These are phyloP conservation scores for Eledone cirrhosa DNA, from an alignment of 2,888 invertebrate species.

Conservation along the genomic window DNA sequence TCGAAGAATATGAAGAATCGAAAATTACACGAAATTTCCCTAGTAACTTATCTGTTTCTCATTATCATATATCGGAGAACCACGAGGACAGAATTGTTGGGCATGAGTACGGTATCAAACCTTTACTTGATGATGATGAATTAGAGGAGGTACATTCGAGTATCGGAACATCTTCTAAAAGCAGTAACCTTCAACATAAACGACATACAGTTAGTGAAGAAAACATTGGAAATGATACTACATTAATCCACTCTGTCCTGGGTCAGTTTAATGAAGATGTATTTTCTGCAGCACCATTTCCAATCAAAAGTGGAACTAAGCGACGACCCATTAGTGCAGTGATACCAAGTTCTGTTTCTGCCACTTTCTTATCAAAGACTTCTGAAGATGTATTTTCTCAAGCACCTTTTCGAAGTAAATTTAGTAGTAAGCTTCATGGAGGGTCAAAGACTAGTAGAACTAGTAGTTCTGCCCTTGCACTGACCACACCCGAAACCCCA, in stretches of 20 bases:
- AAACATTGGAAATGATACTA: conserved; percentile 32
- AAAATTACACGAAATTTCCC: neutral
- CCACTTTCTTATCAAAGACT: conserved; percentile 35
- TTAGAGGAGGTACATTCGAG: conserved; percentile 66
- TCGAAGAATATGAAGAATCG: conserved; percentile 17
- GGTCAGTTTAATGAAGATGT: conserved; percentile 47
- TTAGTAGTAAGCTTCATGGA: conserved; percentile 31
- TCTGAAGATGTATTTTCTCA: conserved; percentile 37
- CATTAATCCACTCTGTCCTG: conserved; percentile 35
- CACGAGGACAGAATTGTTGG: conserved; percentile 72
- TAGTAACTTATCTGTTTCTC: conserved; percentile 3
- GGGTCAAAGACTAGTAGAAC: conserved; percentile 25
- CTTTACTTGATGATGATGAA: conserved; percentile 80
- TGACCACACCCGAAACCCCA: conserved; percentile 33
- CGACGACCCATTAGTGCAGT: conserved; percentile 41
- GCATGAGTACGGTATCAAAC: conserved; percentile 80
- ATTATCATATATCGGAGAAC: conserved; percentile 28
- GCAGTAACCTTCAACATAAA: neutral
- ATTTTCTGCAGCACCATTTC: conserved; percentile 64
- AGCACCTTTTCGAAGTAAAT: conserved; percentile 41
- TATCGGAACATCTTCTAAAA: conserved; percentile 30
- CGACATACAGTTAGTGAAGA: conserved; percentile 31
- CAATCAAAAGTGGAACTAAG: conserved; percentile 45
- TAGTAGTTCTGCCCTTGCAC: conserved; percentile 34
- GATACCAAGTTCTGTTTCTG: conserved; percentile 30